Conservation (phyloP, 2,797 vertebrate genomes). For the Chloroceryle inda region DNA sequence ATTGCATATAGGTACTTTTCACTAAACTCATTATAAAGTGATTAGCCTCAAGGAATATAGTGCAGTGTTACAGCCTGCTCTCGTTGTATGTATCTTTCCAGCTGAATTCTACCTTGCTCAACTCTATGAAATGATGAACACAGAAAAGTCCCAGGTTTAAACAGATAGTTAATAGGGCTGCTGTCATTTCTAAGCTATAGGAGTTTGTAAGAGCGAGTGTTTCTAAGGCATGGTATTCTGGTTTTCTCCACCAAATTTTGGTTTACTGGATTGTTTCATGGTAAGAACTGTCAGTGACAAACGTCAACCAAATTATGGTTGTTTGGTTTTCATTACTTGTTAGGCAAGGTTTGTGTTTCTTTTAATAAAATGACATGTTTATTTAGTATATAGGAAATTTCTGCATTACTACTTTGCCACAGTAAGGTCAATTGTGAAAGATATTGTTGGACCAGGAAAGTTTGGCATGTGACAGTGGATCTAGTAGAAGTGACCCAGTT, state of each 20-base stretch:
- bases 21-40: conserved; percentile 81
- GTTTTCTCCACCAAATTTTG: background rate
- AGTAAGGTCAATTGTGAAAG: background rate
- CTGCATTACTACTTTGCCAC: fast-evolving
- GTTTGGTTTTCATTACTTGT: background rate
- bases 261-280: background rate
- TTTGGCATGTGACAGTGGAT: background rate
- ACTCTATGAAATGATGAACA: conserved; percentile 44
- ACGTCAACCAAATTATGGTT: background rate
- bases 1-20: conserved; percentile 78
- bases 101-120: conserved; percentile 61
- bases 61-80: conserved; percentile 28
- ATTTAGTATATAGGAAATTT: background rate
- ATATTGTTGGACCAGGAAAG: background rate
- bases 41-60: conserved; percentile 78
- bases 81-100: conserved; percentile 45
- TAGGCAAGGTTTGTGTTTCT: background rate
- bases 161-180: background rate
- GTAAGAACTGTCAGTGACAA: background rate
- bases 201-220: background rate
- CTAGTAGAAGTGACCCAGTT: too few relatives aligned
- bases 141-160: conserved; percentile 19
- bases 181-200: background rate
- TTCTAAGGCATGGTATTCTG: background rate
- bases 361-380: background rate